Conservation (phyloP, 2,888 invertebrate species). For the Odontothrips loti region DNA sequence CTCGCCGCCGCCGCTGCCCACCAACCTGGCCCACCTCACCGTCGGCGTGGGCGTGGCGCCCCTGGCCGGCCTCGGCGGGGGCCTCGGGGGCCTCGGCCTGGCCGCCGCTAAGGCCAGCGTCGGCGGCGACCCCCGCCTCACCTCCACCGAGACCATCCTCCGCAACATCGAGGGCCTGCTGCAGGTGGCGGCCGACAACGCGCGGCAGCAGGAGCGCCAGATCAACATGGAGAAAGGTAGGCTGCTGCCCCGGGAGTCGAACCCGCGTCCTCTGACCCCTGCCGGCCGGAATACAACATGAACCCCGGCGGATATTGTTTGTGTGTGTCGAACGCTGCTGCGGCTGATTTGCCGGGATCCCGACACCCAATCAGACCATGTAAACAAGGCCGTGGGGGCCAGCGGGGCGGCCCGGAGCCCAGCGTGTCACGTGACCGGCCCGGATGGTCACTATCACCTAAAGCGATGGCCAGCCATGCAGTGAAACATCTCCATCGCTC, state of each 20-base stretch:
- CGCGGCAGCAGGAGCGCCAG: slow-evolving; percentile 91
- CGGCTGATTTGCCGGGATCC: neutral
- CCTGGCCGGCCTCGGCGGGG: slow-evolving; percentile 37
- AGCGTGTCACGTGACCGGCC: slow-evolving; percentile 18
- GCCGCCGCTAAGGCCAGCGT: slow-evolving; percentile 50
- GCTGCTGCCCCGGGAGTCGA: slow-evolving; percentile 39
- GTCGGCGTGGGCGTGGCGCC: slow-evolving; percentile 10
- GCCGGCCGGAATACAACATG: neutral
- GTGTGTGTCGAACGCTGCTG: neutral
- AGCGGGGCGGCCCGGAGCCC: no score
- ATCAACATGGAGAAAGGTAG: slow-evolving; percentile 95
- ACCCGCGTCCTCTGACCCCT: neutral
- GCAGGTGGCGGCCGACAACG: slow-evolving; percentile 96
- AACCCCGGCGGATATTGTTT: neutral
- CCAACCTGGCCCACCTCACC: slow-evolving; percentile 7
- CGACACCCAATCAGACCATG: neutral
- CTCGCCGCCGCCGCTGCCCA: slow-evolving; percentile 10
- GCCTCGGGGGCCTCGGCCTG: slow-evolving; percentile 62
- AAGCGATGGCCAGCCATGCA: slow-evolving; percentile 28
- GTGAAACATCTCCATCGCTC: slow-evolving; percentile 1
- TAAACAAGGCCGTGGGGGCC: neutral
- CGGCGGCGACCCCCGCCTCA: slow-evolving; percentile 55
- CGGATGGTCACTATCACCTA: slow-evolving; percentile 21
- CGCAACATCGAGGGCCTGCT: slow-evolving; percentile 93
- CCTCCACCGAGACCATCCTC: slow-evolving; percentile 88